A percentile compares a stretch with the other conserved stretches of the same genome.
phyloP scores from a whole-genome alignment of 2,113 vertebrate species.

The Alces alces region DNA sequence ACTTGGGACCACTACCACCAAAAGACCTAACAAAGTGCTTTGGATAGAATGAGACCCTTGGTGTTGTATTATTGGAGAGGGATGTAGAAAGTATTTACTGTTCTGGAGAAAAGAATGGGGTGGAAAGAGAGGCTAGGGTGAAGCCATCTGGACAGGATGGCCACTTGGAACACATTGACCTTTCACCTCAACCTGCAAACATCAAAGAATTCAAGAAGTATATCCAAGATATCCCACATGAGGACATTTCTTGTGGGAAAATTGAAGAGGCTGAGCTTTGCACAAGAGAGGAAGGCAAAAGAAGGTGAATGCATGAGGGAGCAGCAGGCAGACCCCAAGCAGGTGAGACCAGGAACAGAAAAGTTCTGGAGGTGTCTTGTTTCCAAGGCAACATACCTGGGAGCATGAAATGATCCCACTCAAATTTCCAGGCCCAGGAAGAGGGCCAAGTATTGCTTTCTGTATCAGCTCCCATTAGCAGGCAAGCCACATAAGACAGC shows the following conservation, averaged over 20 bases:
- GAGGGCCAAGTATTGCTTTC: background rate
- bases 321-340: background rate
- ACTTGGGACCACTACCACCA: background rate
- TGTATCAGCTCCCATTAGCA: background rate
- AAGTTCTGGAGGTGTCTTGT: background rate
- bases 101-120: background rate
- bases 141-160: background rate
- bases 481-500: background rate
- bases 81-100: too few species aligned
- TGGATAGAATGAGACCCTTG: background rate
- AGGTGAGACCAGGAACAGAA: background rate
- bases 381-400: background rate
- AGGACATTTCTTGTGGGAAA: background rate
- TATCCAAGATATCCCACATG: background rate
- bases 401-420: background rate
- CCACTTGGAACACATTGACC: background rate
- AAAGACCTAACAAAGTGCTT: background rate
- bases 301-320: background rate
- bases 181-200: background rate
- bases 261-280: background rate
- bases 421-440: background rate
- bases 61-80: too few species aligned
- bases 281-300: background rate
- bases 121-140: background rate
- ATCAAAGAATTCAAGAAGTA: background rate